Conservation (phyloP, 2,113 vertebrate genomes). For the Oreochromis spilurus region DNA sequence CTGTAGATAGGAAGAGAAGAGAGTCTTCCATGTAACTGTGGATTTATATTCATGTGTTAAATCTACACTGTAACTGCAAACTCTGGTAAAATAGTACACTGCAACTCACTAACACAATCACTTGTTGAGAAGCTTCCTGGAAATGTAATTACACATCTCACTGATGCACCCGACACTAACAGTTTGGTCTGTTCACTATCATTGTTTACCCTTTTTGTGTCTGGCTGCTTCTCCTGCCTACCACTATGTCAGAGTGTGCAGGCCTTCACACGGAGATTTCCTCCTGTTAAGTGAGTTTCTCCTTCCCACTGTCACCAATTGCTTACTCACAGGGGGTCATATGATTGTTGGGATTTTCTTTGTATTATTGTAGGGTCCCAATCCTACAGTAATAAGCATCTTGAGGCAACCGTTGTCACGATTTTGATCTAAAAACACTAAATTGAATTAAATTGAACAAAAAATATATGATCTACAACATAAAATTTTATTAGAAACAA, state of each 20-base stretch:
- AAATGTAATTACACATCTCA: background rate
- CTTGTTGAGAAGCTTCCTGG: background rate
- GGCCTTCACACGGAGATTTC: background rate
- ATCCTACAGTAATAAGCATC: background rate
- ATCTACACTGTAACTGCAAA: background rate
- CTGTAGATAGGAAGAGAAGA: background rate
- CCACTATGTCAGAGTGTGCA: background rate
- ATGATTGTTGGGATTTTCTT: background rate
- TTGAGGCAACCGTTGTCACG: fast-evolving
- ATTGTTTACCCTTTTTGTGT: fast-evolving
- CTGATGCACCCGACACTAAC: background rate
- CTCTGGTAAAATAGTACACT: fast-evolving
- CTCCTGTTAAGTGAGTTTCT: background rate
- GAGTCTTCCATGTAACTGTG: too few relatives aligned
- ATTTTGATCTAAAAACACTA: fast-evolving
- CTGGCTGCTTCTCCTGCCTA: background rate
- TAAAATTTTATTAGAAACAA: background rate
- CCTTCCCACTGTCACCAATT: background rate
- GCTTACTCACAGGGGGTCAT: background rate
- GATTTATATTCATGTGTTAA: background rate
- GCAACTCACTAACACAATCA: background rate
- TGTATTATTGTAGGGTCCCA: background rate
- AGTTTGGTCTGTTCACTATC: fast-evolving
- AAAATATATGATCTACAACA: background rate
- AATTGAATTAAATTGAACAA: background rate